Base-by-base conservation (phyloP, 2,797 vertebrate genomes). In the Centroberyx gerrardi region DNA sequence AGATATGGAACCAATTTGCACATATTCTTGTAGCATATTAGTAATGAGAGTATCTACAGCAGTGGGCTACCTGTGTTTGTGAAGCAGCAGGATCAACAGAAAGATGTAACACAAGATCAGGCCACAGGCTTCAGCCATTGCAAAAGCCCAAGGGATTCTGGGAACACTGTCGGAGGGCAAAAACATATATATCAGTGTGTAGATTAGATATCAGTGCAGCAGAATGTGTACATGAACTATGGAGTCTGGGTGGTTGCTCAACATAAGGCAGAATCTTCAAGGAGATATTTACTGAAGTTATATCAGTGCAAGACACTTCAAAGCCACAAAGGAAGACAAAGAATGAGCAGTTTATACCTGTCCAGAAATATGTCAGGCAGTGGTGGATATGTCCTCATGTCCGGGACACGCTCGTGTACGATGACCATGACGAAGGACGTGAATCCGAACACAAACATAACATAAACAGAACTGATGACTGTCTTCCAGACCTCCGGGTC, bases 401-500 rank as follows among this genome's bases (percentile, higher is more conserved):
- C 98, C 8, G 98, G 98, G 61, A 99, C 98, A 31, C 97, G 94
- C 78, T 99, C 98, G 0, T 99, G 98, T 15, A 99, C 98, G 58
- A 99, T 96, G 72, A 99, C 98, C 98, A 99, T 99, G 80, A 99
- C 95, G 1, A 98, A 97, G 0, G 98, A 98, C 0, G 98, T 99
- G 87, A 98, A 96, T 70, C 98, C 98, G 60, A 97, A 98, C 65
- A 99, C 98, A 68, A 97, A 95, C 85, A 98, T 95, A 44, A 98
- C 97, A 72, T 99, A 99, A 33, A 99, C 40, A 70, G 93, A 94
- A 79, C 97, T 97, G 76, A 99, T 74, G 80, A 96, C 85, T 0
- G 98, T 99, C 91, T 99, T 99, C 98, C 98, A 99, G 77, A 97
- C 96, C 84, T 99, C 98, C 0, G 98, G 97, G 91, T 99, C 97